phyloP scores from a whole-genome alignment of 2,113 vertebrate species.

The Arenaria interpres region DNA sequence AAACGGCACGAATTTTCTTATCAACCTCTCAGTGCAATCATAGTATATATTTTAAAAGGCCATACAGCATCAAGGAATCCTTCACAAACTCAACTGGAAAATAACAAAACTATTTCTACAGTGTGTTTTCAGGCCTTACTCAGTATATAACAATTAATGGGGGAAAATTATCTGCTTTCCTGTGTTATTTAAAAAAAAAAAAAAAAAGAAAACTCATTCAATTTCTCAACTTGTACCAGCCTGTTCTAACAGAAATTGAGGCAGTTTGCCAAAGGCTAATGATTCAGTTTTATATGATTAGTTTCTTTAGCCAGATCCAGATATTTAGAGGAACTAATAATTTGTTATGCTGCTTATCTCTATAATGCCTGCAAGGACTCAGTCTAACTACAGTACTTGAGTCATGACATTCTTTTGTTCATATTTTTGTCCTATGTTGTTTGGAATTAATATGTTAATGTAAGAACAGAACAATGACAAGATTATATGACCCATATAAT shows the following conservation, averaged over 20 bases:
- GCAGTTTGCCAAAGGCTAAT: slow-evolving; percentile 21
- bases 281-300: slow-evolving; percentile 23
- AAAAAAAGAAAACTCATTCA: background rate
- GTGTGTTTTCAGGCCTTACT: background rate
- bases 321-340: slow-evolving; percentile 26
- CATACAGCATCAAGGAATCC: background rate
- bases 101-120: background rate
- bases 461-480: background rate
- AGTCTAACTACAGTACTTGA: background rate
- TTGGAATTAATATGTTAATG: background rate
- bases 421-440: background rate
- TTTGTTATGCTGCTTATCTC: slow-evolving; percentile 3
- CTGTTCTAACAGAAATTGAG: slow-evolving; percentile 9
- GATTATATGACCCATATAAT: background rate
- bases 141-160: background rate
- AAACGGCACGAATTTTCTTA: background rate
- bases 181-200: background rate
- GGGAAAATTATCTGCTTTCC: background rate
- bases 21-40: background rate
- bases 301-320: slow-evolving; percentile 28
- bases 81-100: background rate
- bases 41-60: background rate
- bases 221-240: background rate
- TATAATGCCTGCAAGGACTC: background rate
- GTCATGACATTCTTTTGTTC: background rate